Base-by-base conservation (phyloP, 2,888 invertebrate species). In the Callyntrura sp. region DNA sequence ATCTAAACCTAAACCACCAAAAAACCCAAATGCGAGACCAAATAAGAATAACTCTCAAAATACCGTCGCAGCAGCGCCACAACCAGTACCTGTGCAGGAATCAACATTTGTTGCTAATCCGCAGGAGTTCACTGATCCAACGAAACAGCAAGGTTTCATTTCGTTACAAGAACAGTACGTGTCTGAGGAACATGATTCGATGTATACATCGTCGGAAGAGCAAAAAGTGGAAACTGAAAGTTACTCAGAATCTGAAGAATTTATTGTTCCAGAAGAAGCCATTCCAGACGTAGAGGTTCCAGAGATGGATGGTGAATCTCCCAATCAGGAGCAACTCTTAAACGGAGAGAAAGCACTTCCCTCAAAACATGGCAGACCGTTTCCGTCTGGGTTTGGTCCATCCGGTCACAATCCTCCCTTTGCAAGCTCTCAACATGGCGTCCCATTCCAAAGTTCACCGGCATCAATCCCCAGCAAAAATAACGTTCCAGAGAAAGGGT, bases 311-410 rank as follows among this genome's bases (percentile, higher is more conserved):
- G 45, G 48, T 23, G 48, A 48, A 0, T 51, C 73, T 12, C 1
- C 79, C 6, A 35, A n/a, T n/a, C n/a, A 48, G 17, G 60, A 81
- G 1, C 45, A 12, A 14, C 20, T 8, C 1, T 35, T 60, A 1
- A 60, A 0, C 23, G 20, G 5, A 11, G 81, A 81, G 17, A 81
- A 81, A 17, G 81, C 57, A 11, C 17, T 60, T 1, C 60, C 81
- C 3, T 17, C 57, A 2, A 57, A 81, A 60, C 20, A 78, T 12
- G 78, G 78, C 1, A 35, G 82, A 48, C 82, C 48, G 5, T 48
- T 65, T 20, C 48, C 62, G 0, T 23, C 82, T 1, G 45, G 35
- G 35, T 65, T 20, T 3, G 23, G 55, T 0, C 20, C 70, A n/a
- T 3, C 8, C 0, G 43, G 5, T n/a, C 43, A 23, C n/a, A 51